Conservation (phyloP, 2,113 vertebrate species). For the Clarias batrachus region DNA sequence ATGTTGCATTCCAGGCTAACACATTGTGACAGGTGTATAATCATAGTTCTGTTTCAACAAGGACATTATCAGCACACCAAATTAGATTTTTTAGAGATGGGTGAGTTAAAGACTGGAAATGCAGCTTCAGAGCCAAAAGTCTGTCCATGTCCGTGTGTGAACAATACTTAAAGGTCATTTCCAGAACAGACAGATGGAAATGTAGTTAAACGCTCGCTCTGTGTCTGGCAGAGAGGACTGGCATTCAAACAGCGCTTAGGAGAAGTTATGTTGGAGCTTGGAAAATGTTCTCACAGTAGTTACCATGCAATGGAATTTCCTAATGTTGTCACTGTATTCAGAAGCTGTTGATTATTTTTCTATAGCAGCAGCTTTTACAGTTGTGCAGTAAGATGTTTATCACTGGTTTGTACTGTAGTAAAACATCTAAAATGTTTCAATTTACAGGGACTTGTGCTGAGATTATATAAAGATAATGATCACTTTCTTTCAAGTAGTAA, state of each 20-base stretch:
- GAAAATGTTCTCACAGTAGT: background rate
- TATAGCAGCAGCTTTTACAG: background rate
- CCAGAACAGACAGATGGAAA: background rate
- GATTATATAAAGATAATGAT: too few relatives aligned
- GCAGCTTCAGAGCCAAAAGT: background rate
- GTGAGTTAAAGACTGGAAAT: background rate
- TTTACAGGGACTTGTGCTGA: too few relatives aligned
- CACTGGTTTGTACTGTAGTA: background rate
- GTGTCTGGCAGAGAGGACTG: background rate
- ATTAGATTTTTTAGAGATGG: background rate
- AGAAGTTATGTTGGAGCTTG: background rate
- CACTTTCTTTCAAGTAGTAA: background rate
- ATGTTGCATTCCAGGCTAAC: background rate
- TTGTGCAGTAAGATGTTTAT: background rate
- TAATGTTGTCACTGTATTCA: background rate
- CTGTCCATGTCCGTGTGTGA: background rate
- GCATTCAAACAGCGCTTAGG: background rate
- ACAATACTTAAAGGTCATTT: slow-evolving; percentile 5
- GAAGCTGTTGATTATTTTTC: background rate
- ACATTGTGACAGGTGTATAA: background rate
- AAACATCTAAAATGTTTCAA: too few relatives aligned
- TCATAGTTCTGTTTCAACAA: background rate
- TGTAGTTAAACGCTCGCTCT: background rate
- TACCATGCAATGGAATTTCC: background rate
- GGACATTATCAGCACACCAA: background rate